Percentiles rank a stretch among this genome's conserved stretches.
Conservation (phyloP, 1,140 invertebrate genomes). For the Drosophila burlai region DNA sequence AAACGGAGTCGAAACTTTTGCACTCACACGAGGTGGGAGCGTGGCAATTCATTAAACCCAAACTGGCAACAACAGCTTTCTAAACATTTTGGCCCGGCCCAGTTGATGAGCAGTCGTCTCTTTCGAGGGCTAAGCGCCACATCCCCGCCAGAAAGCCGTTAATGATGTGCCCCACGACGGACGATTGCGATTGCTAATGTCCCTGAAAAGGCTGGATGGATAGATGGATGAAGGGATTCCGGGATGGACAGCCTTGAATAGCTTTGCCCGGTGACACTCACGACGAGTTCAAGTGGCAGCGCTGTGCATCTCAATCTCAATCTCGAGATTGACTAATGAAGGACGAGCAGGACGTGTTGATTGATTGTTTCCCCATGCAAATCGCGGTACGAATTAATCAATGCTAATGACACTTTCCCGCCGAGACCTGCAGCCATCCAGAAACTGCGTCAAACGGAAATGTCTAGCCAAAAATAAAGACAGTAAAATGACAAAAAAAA, state of each 20-base stretch:
- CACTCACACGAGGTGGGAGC: slow-evolving; percentile 22
- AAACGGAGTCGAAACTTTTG: slow-evolving; percentile 39
- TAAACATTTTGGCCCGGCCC: slow-evolving; percentile 52
- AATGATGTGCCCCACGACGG: slow-evolving; percentile 72
- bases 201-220: slow-evolving; percentile 38
- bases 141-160: slow-evolving; percentile 53
- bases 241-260: slow-evolving; percentile 42
- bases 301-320: slow-evolving; percentile 76
- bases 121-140: slow-evolving; percentile 27
- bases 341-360: slow-evolving; percentile 72
- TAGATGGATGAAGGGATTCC: slow-evolving; percentile 19
- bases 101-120: slow-evolving; percentile 37
- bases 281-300: slow-evolving; percentile 55
- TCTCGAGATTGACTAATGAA: slow-evolving; percentile 80
- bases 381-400: slow-evolving; percentile 84
- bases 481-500: slow-evolving; percentile 15
- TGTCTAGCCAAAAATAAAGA: slow-evolving; percentile 31
- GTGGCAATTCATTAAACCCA: slow-evolving; percentile 72
- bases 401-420: slow-evolving; percentile 83
- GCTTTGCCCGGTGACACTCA: slow-evolving; percentile 52
- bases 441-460: slow-evolving; percentile 55
- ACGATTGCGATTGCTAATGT: slow-evolving; percentile 73
- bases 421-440: slow-evolving; percentile 63
- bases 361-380: slow-evolving; percentile 85
- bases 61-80: slow-evolving; percentile 51